Base-by-base conservation (phyloP, 1,140 invertebrate genomes). In the Lordiphosa mommai region DNA sequence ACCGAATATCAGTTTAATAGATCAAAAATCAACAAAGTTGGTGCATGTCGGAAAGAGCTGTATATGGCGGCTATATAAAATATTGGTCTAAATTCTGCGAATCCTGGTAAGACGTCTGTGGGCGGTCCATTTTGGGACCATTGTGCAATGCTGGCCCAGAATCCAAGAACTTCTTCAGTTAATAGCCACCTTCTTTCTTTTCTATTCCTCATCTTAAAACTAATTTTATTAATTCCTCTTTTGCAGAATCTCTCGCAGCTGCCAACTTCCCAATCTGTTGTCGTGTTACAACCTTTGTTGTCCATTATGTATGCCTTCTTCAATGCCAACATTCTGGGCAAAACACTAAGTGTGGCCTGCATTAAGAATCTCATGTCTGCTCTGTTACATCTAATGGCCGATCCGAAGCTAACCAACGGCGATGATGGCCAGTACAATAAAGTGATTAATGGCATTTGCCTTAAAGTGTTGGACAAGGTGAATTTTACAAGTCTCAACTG, bases 281-380 rank as follows among this genome's bases (percentile, higher is more conserved):
- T 92, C 95, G 64, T 98, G 93, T 94, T 96, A 56, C 95, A 97
- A 88, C 91, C 92, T 3, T 93, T 98, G 61, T 88, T 98, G 10
- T 91, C 94, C 16, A 96, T 97, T 88, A 92, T 96, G 38, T 96
- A 98, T 72, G 89, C 94, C 30, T 98, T 98, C 88, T 93, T 98
- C 44, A 91, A 94, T 91, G 94, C 94, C 50, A 97, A 95, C 89
- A 96, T 96, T 17, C 53, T 89, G 46, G 88, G 88, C 13, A 88
- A 80, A 65, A 87, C 87, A 23, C 52, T 89, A 17, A 87, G 86
- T 41, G 66, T 87, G 30, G 61, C 72, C 36, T 84, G 70, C 23
- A 74, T 89, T 17, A 89, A 89, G 61, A 87, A 88, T 67, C 80
- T 89, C 23, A 89, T 89, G 86, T 79, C 86, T 3, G 50, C 86